Conservation (phyloP, 2,797 vertebrate species). For the Corythornis leucogaster region DNA sequence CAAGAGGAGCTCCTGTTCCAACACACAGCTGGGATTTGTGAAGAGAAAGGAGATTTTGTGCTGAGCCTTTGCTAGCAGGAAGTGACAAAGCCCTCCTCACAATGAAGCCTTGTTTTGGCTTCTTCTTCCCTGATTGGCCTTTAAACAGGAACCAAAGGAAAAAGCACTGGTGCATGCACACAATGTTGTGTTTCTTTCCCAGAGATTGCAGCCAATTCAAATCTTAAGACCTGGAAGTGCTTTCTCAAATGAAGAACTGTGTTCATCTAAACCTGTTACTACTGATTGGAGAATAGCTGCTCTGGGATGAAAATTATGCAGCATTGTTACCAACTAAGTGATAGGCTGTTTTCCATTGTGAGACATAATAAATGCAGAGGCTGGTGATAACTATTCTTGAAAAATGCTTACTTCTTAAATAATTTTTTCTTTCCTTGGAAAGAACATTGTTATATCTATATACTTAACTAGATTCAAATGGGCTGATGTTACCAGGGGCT, state of each 20-base stretch:
- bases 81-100: conserved; percentile 23
- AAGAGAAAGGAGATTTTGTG: conserved; percentile 44
- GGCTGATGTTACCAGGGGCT: neutral
- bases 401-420: neutral
- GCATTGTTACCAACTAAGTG: neutral
- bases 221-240: neutral
- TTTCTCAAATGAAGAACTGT: neutral
- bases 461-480: neutral
- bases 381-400: neutral
- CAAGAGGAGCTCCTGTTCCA: conserved; percentile 1
- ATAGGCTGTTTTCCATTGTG: neutral
- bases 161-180: neutral
- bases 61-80: conserved; percentile 25
- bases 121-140: conserved; percentile 32
- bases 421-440: neutral
- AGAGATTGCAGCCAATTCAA: neutral
- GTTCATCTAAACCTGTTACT: neutral
- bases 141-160: neutral
- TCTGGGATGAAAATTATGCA: neutral
- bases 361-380: neutral
- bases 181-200: neutral
- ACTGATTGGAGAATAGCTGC: neutral
- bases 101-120: conserved; percentile 16
- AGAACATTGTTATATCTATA: neutral
- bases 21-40: conserved; percentile 13